Evolutionary conservation across 2,888 invertebrate genomes (phyloP).

Genomic region (Eupithecia pulchellata): DNA sequence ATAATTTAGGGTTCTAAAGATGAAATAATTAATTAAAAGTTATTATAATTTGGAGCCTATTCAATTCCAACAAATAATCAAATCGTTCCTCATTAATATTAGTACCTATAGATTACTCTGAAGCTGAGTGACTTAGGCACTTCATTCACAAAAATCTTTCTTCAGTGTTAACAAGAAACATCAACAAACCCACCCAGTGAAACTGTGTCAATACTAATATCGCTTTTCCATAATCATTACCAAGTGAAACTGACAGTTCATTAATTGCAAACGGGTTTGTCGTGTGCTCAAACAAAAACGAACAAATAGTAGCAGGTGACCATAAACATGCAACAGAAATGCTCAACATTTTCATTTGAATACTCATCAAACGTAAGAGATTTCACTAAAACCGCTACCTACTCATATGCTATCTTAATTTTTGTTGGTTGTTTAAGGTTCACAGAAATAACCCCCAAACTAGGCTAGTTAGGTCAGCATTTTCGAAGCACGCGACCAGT

Average conservation of each 20-base stretch:
- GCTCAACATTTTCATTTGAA: conserved; percentile 16
- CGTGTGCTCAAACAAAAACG: conserved; percentile 40
- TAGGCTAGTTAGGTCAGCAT: conserved; percentile 8
- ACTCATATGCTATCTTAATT: not conserved
- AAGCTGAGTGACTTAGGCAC: too few relatives aligned
- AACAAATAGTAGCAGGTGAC: conserved; percentile 39
- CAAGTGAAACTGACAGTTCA: conserved; percentile 41
- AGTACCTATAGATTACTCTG: too few relatives aligned
- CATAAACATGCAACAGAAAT: conserved; percentile 9
- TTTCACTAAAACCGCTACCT: not conserved
- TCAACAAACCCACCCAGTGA: conserved; percentile 22
- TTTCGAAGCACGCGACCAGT: conserved; percentile 5
- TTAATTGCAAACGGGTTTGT: conserved; percentile 36
- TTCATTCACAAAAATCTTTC: not conserved
- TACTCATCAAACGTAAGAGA: not conserved
- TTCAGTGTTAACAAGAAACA: conserved; percentile 14
- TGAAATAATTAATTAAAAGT: too few relatives aligned
- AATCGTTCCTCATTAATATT: too few relatives aligned
- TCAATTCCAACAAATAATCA: too few relatives aligned
- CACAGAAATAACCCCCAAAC: conserved; percentile 4
- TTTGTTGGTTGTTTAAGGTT: not conserved
- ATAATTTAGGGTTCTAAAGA: too few relatives aligned
- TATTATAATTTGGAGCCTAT: too few relatives aligned
- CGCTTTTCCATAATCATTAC: conserved; percentile 38
- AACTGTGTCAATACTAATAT: conserved; percentile 29